These are phyloP conservation scores for Koerneria pararmatus DNA, from an alignment of 2,888 invertebrate species.

Conservation along the genomic window DNA sequence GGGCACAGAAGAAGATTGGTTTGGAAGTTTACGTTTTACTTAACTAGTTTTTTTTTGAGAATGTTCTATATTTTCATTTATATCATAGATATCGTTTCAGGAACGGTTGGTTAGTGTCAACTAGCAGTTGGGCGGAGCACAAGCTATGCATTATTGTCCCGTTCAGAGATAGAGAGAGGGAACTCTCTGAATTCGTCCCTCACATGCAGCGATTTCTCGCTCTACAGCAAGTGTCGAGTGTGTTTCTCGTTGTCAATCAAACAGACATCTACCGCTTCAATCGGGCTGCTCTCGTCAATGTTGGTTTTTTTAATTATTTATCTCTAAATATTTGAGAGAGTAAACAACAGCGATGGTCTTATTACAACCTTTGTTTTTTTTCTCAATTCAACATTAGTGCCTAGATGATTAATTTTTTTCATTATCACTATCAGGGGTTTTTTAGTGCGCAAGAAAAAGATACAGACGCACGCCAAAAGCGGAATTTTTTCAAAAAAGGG, in stretches of 20 bases:
- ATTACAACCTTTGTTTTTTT: neutral
- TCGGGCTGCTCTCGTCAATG: slow-evolving; percentile 90
- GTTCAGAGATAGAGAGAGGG: slow-evolving; percentile 89
- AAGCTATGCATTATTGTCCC: slow-evolving; percentile 85
- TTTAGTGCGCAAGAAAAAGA: too few relatives aligned
- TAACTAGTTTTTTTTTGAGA: too few relatives aligned
- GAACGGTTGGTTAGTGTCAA: slow-evolving; percentile 18
- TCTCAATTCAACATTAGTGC: too few relatives aligned
- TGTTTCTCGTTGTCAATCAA: slow-evolving; percentile 66
- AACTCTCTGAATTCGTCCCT: slow-evolving; percentile 69
- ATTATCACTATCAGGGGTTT: too few relatives aligned
- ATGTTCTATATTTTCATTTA: too few relatives aligned
- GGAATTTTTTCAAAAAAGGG: too few relatives aligned
- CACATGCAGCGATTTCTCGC: slow-evolving; percentile 79
- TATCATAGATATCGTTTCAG: too few relatives aligned
- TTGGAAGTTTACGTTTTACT: too few relatives aligned
- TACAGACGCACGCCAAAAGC: too few relatives aligned
- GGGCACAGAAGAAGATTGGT: too few relatives aligned
- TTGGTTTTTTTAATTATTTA: slow-evolving; percentile 71
- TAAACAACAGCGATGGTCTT: neutral
- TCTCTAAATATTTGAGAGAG: neutral
- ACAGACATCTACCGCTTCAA: slow-evolving; percentile 75
- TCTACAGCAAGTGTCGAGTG: slow-evolving; percentile 74
- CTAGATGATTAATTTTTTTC: too few relatives aligned
- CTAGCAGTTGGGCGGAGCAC: slow-evolving; percentile 56